These are phyloP conservation scores for Cyanoramphus novaezelandiae DNA, from an alignment of 2,113 vertebrate genomes.

Conservation along the genomic window DNA sequence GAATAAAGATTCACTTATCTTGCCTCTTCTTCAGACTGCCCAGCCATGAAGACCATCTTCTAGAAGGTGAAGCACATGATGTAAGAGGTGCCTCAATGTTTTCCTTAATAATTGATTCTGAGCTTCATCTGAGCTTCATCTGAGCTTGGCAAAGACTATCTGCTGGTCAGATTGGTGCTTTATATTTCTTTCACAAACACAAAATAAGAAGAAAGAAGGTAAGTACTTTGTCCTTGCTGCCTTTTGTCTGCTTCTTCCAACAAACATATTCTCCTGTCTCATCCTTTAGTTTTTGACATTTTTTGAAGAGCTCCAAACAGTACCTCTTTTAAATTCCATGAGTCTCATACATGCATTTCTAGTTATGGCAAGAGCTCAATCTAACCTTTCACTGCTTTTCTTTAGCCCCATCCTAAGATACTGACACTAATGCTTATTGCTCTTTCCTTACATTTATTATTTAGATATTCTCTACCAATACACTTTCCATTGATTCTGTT, in stretches of 20 bases:
- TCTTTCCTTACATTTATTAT: background rate
- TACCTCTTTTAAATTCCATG: background rate
- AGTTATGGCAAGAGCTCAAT: background rate
- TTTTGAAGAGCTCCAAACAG: background rate
- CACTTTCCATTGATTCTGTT: background rate
- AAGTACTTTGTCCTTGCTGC: background rate
- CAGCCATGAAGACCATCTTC: background rate
- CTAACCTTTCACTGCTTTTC: background rate
- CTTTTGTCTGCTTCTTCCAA: background rate
- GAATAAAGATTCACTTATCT: background rate
- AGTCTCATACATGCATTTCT: background rate
- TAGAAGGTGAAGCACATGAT: background rate
- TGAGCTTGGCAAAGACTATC: background rate
- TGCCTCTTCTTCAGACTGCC: background rate
- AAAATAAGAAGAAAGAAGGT: background rate
- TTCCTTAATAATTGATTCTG: background rate
- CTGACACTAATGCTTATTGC: background rate
- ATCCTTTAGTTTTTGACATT: background rate
- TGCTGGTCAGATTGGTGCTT: background rate
- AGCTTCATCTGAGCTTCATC: background rate
- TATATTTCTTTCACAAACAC: background rate
- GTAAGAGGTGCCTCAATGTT: background rate
- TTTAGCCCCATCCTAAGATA: background rate
- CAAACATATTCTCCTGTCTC: background rate
- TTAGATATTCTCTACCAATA: background rate